Conservation (phyloP, 2,113 vertebrate genomes). For the Xenopus tropicalis region UCB_Xtro_10.0 CM004445.2:113102001-113102500, state of each 20-base stretch:
- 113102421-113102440: not conserved
- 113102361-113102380: not conserved
- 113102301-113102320: slow-evolving; percentile 49
- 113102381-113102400: not conserved
- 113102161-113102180: slow-evolving; percentile 72
- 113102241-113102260: slow-evolving; percentile 89
- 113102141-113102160: slow-evolving; percentile 79
- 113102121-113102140: slow-evolving; percentile 68
- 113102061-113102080: not conserved
- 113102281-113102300: slow-evolving; percentile 62
- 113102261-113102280: slow-evolving; percentile 79
- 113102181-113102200: slow-evolving; percentile 83
- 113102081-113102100: slow-evolving; percentile 63
- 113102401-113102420: not conserved
- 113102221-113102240: slow-evolving; percentile 89
- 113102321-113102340: slow-evolving; percentile 12
- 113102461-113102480: no score
- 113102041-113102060: no score
- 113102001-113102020: no score
- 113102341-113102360: not conserved
- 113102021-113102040: no score
- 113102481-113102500: no score
- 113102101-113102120: slow-evolving; percentile 55
- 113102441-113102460: not conserved
- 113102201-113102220: slow-evolving; percentile 89